phyloP scores from a whole-genome alignment of 2,888 invertebrate genomes.

The Mongoloraphidia duomilia region DNA sequence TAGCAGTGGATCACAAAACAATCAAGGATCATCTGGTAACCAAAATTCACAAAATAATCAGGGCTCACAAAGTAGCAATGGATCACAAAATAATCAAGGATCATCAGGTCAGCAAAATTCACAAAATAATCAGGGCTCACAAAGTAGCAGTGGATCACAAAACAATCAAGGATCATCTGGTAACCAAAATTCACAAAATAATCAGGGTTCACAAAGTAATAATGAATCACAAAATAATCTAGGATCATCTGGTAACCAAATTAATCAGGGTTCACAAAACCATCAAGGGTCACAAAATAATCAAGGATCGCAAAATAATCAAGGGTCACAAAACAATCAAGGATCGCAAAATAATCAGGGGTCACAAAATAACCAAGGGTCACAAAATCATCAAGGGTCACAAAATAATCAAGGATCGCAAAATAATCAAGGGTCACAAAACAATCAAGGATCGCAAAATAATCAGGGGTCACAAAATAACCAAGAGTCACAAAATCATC shows the following conservation, averaged over 20 bases:
- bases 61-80: not conserved
- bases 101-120: not conserved
- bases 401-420: not conserved
- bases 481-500: slow-evolving; percentile 3
- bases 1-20: slow-evolving; percentile 8
- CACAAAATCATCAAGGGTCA: not conserved
- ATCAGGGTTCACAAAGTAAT: not conserved
- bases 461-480: slow-evolving; percentile 1
- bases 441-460: slow-evolving; percentile 5
- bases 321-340: too few relatives aligned
- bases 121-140: not conserved
- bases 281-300: not conserved
- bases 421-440: not conserved
- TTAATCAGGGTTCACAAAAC: not conserved
- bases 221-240: not conserved
- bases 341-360: not conserved
- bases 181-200: not conserved
- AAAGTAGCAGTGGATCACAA: not conserved
- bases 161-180: not conserved
- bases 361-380: not conserved
- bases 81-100: not conserved
- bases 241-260: not conserved
- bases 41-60: slow-evolving; percentile 11
- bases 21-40: slow-evolving; percentile 11
- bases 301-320: too few relatives aligned